Base-by-base conservation (phyloP, 2,797 vertebrate genomes). In the Syndactyla subalaris region DNA sequence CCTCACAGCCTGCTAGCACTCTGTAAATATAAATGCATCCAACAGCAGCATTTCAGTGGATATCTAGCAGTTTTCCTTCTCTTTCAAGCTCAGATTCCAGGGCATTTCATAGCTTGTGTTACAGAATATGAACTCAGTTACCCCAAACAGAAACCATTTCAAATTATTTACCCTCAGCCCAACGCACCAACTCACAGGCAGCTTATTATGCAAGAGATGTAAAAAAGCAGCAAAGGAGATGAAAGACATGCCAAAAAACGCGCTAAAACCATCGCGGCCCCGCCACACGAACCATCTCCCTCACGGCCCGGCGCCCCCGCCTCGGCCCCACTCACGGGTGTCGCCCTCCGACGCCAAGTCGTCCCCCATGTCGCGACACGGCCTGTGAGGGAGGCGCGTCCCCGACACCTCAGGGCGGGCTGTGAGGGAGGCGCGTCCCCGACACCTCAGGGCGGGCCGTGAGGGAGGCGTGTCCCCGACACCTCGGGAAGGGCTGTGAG, bases 321-420 rank as follows among this genome's bases (percentile, higher is more conserved):
- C 32, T 16, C 27, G 26, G 26, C 38, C 62, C 22, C 71, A 96
- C 97, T 97, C 89, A 97, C 97, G 82, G 45, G 10, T 90, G 32
- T 96, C 96, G n/a, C 41, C 71, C 7, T 83, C 97, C 11, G 70
- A 38, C 2, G 58, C 89, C 79, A 75, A 36, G 0, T 46, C 85
- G 55, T 93, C 93, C 26, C 66, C 88, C 71, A 92, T 88, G 43
- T 24, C 59, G 34, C 51, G 34, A 41, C 80, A 89, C 10, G 12
- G 55, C 32, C 16, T 15, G 30, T 49, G 48, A 49, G 1, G 18
- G 43, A 34, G 27, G 26, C 51, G 27, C 51, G 59, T 72, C 59
- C 51, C 75, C 75, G 45, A 22, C 45, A 6, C 45, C 43, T 46
- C 10, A 23, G 22, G 45, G 45, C 12, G 51, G 29, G 16, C 2